Base-by-base conservation (phyloP, 2,797 vertebrate genomes). In the Emydoidea blandingii region DNA sequence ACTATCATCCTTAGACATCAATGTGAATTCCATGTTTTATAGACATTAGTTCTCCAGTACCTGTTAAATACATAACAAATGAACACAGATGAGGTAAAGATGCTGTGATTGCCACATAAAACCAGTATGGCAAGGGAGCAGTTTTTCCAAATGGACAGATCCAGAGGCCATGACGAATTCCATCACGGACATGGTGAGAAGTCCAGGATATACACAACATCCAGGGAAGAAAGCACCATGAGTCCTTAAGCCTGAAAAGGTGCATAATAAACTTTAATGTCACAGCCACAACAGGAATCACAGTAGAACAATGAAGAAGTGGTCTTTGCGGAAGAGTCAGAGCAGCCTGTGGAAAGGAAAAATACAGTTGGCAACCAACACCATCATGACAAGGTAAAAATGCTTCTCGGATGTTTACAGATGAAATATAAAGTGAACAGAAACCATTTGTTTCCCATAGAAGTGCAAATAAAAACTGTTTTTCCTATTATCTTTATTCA, bases 201-300 rank as follows among this genome's bases (percentile, higher is more conserved):
- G 98, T 98, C 99, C 99, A 99, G 76, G 99, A 99, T 87, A 99
- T 98, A 92, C 99, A 99, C 47, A 99, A 96, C 99, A 99, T 99
- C 99, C 99, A 99, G 5, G 99, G 99, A 96, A 99, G 98, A 96
- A 99, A 99, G 97, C 99, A 99, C 99, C 99, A 99, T 0, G 99
- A 99, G 83, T 99, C 99, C 96, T 99, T 99, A 93, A 99, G 98
- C 93, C 98, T 99, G 85, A 99, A 98, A 59, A 99, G 96, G 98
- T 99, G 98, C 99, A 99, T 99, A 86, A 98, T 97, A 91, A 99
- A 97, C 95, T 99, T 99, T 54, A 99, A 97, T 8, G 98, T 98
- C 96, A 99, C 98, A 87, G 98, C 99, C 82, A 99, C 97, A n/a
- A 98, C 72, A 0, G 99, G 99, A 89, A 99, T 99, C 96, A 99